phyloP scores from a whole-genome alignment of 1,140 invertebrate species.

The Cherax quadricarinatus region DNA sequence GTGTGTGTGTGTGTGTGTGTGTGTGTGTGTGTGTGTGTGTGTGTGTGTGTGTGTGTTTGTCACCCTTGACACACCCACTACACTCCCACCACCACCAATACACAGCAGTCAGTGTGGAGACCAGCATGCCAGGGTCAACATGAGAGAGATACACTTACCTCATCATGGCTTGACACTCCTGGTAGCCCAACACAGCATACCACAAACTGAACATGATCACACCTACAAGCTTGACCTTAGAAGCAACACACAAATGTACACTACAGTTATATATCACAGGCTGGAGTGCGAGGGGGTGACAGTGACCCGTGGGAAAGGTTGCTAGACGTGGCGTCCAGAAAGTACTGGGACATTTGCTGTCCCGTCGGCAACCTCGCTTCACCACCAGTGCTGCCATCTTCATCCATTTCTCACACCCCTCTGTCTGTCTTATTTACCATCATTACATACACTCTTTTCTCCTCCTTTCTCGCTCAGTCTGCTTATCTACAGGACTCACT shows the following conservation, averaged over 20 bases:
- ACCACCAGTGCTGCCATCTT: conserved; percentile 15
- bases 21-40: too few species aligned
- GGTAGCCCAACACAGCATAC: conserved; percentile 41
- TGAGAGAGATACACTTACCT: conserved; percentile 11
- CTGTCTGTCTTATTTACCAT: not conserved
- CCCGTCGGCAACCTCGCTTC: conserved; percentile 25
- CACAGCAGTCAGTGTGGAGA: not conserved
- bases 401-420: not conserved
- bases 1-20: too few species aligned
- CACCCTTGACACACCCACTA: not conserved
- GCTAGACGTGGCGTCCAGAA: too few species aligned
- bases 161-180: conserved; percentile 31
- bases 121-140: not conserved
- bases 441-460: too few species aligned
- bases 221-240: not conserved
- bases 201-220: conserved; percentile 32
- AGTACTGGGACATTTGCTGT: too few species aligned
- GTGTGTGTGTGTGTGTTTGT: too few species aligned
- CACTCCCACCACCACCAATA: not conserved
- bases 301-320: too few species aligned
- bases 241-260: not conserved
- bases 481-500: too few species aligned
- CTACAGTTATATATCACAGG: not conserved
- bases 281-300: too few species aligned
- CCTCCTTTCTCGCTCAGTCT: too few species aligned